Percentiles rank a stretch among this genome's conserved stretches.
Evolutionary conservation across 2,888 invertebrate species (phyloP).

Genomic region (Dryococelus australis): DNA sequence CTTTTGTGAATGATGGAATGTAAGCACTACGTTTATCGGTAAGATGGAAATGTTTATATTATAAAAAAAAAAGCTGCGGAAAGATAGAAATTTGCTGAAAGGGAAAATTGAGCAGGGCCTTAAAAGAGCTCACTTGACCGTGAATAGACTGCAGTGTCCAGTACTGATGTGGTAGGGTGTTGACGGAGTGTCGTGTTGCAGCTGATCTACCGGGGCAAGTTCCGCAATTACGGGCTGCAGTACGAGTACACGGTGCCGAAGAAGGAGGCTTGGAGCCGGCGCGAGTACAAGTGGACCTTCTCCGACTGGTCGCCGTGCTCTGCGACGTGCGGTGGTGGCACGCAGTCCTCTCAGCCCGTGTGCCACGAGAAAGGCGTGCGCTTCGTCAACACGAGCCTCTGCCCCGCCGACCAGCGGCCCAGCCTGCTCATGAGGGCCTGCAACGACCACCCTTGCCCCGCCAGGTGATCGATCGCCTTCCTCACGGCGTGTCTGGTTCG

Average conservation of each 20-base stretch:
- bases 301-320: constrained; percentile 62
- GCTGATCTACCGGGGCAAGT: constrained; percentile 75
- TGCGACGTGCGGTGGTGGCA: constrained; percentile 60
- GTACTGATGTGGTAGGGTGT: too few species aligned
- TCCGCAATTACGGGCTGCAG: constrained; percentile 62
- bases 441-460: constrained; percentile 70
- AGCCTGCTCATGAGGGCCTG: constrained; percentile 71
- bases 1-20: too few species aligned
- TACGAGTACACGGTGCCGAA: constrained; percentile 62
- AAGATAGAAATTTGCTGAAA: too few species aligned
- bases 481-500: too few species aligned
- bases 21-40: too few species aligned
- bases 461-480: constrained; percentile 54
- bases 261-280: constrained; percentile 58
- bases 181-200: constrained; percentile 51
- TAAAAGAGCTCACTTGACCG: too few species aligned
- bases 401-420: constrained; percentile 65
- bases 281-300: constrained; percentile 58
- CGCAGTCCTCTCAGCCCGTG: constrained; percentile 56
- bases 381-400: constrained; percentile 65
- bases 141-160: too few species aligned
- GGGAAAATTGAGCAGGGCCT: too few species aligned
- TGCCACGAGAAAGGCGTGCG: constrained; percentile 62
- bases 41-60: too few species aligned
- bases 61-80: too few species aligned